Evolutionary conservation across 2,797 vertebrate genomes (phyloP).

Genomic region (Neomorphus geoffroyi): DNA sequence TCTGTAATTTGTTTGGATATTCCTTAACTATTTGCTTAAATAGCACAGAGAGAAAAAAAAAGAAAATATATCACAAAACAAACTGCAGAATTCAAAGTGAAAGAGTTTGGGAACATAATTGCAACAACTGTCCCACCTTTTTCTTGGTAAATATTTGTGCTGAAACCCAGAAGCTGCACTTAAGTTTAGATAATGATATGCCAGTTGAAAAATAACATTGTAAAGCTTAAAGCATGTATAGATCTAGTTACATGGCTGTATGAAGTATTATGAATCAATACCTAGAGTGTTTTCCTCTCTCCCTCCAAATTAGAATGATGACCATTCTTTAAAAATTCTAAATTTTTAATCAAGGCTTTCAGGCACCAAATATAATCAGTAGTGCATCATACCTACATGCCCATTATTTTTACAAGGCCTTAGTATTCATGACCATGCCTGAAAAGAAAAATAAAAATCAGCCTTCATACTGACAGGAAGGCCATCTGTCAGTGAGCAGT

Average conservation of each 20-base stretch:
- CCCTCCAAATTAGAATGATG: rapidly evolving
- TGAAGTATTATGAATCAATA: not conserved
- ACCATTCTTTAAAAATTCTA: not conserved
- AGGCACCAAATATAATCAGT: not conserved
- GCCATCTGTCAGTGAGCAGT: not conserved
- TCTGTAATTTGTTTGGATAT: not conserved
- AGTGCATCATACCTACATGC: not conserved
- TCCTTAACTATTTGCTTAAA: not conserved
- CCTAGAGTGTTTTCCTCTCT: not conserved
- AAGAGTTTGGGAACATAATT: not conserved
- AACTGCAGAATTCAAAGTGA: not conserved
- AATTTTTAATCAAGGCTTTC: not conserved
- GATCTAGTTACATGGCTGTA: not conserved
- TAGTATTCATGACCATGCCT: not conserved
- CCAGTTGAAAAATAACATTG: not conserved
- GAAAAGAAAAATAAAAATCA: not conserved
- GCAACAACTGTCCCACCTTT: not conserved
- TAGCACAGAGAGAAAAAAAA: not conserved
- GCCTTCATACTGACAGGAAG: not conserved
- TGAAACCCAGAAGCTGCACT: not conserved
- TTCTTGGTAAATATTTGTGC: not conserved
- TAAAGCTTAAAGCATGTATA: not conserved
- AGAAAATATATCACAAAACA: not conserved
- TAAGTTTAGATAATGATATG: not conserved
- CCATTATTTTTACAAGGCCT: not conserved